phyloP scores from a whole-genome alignment of 1,140 invertebrate genomes.

The Psix sp. region DNA sequence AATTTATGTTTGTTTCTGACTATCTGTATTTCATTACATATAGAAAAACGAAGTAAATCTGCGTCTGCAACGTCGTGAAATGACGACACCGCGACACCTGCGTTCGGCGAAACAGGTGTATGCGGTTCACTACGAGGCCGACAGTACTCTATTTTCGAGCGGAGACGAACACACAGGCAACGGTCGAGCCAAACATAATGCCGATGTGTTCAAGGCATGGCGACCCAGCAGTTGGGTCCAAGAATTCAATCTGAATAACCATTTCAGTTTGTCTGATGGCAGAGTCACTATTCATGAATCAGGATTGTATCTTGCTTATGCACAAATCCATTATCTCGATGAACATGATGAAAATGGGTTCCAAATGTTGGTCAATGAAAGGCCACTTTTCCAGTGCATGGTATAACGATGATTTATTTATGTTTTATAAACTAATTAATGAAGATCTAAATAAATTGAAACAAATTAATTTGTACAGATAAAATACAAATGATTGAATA shows the following conservation, averaged over 20 bases:
- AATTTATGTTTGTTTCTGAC: background rate
- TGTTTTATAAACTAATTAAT: too few relatives aligned
- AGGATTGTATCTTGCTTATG: slow-evolving; percentile 83
- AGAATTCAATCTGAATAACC: slow-evolving; percentile 67
- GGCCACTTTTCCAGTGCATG: slow-evolving; percentile 80
- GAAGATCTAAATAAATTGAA: too few relatives aligned
- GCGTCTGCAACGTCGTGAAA: slow-evolving; percentile 44
- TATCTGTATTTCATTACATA: background rate
- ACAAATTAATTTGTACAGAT: too few relatives aligned
- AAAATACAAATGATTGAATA: too few relatives aligned
- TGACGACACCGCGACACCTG: slow-evolving; percentile 55
- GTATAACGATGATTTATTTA: slow-evolving; percentile 44
- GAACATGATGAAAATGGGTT: slow-evolving; percentile 82
- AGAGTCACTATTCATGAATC: slow-evolving; percentile 77
- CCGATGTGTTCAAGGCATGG: slow-evolving; percentile 77
- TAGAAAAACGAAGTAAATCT: slow-evolving; percentile 40
- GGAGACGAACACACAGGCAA: slow-evolving; percentile 73
- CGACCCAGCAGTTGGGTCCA: slow-evolving; percentile 75
- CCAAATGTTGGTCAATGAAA: slow-evolving; percentile 78
- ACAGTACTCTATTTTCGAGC: slow-evolving; percentile 57
- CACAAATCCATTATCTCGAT: slow-evolving; percentile 83
- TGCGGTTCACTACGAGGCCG: slow-evolving; percentile 69
- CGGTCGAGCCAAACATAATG: slow-evolving; percentile 75
- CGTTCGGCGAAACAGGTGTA: slow-evolving; percentile 57
- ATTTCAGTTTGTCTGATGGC: slow-evolving; percentile 74